Evolutionary conservation across 1,140 invertebrate species (phyloP).

Genomic region (Drosophila nigromelanica): DNA sequence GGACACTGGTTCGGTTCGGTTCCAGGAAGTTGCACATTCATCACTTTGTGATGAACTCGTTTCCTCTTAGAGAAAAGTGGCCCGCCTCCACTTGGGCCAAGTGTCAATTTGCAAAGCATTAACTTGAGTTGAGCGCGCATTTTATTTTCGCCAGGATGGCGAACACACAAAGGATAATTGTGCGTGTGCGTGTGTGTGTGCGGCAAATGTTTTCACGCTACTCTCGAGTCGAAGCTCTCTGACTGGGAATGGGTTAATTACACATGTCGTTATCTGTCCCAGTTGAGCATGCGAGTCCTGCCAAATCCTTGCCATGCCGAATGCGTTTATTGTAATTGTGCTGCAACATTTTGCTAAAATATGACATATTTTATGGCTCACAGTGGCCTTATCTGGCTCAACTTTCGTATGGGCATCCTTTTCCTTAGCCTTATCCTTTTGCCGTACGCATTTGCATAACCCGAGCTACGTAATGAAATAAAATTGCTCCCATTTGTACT

Average conservation of each 20-base stretch:
- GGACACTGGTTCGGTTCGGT: neutral
- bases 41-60: constrained; percentile 71
- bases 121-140: constrained; percentile 34
- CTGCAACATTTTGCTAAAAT: constrained; percentile 55
- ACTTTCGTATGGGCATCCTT: constrained; percentile 5
- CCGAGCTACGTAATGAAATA: constrained; percentile 68
- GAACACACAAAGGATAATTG: constrained; percentile 5
- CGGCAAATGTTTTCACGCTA: constrained; percentile 65
- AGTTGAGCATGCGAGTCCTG: constrained; percentile 40
- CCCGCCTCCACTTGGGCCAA: constrained; percentile 34
- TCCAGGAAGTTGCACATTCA: constrained; percentile 79
- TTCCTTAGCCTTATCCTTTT: constrained; percentile 2
- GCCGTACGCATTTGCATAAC: constrained; percentile 30
- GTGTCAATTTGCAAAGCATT: constrained; percentile 80
- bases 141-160: constrained; percentile 1
- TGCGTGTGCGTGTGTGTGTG: constrained; percentile 3
- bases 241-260: constrained; percentile 56
- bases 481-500: constrained; percentile 83
- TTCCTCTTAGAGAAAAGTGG: neutral
- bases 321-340: constrained; percentile 72
- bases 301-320: constrained; percentile 32
- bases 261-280: constrained; percentile 38
- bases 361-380: constrained; percentile 78
- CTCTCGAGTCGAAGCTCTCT: neutral
- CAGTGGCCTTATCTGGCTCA: constrained; percentile 43